Conservation (phyloP, 30 jellyfish, hydroid and myxozoan species). For the Pseudorhiza aurosa region DNA sequence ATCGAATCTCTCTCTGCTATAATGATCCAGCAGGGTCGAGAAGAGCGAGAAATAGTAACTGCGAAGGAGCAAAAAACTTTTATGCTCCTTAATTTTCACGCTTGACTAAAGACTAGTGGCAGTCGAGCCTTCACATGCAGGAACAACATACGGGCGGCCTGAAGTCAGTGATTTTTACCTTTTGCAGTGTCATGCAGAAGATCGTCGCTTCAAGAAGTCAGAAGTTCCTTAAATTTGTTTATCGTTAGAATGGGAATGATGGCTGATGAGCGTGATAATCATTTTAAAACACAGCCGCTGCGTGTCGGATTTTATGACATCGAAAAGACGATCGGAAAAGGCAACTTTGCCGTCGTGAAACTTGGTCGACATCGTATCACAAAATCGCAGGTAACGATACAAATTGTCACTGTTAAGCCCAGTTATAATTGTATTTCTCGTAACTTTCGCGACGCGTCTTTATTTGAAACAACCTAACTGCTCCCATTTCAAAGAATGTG, state of each 20-base stretch:
- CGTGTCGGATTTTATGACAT: constrained; percentile 94
- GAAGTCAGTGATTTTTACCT: constrained; percentile 26
- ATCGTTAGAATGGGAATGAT: constrained; percentile 70
- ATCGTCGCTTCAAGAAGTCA: constrained; percentile 52
- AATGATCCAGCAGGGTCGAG: no score
- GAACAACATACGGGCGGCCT: constrained; percentile 44
- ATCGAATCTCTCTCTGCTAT: no score
- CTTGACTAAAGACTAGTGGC: neutral
- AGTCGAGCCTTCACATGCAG: constrained; percentile 46
- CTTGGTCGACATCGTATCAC: constrained; percentile 90
- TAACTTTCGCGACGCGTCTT: no score
- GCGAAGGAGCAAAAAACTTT: constrained; percentile 44
- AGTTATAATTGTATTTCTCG: neutral
- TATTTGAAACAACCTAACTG: neutral
- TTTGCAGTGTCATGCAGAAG: constrained; percentile 65
- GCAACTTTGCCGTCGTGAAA: constrained; percentile 97
- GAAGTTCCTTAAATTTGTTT: constrained; percentile 14
- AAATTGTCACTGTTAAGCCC: constrained; percentile 8
- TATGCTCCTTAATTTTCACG: neutral
- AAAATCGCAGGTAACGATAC: constrained; percentile 76
- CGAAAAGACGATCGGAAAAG: constrained; percentile 96
- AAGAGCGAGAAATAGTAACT: neutral
- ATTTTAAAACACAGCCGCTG: constrained; percentile 82
- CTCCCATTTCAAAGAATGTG: no score
- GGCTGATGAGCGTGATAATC: constrained; percentile 67